Evolutionary conservation across 2,888 invertebrate genomes (phyloP).

Genomic region (Cephalotes varians): DNA sequence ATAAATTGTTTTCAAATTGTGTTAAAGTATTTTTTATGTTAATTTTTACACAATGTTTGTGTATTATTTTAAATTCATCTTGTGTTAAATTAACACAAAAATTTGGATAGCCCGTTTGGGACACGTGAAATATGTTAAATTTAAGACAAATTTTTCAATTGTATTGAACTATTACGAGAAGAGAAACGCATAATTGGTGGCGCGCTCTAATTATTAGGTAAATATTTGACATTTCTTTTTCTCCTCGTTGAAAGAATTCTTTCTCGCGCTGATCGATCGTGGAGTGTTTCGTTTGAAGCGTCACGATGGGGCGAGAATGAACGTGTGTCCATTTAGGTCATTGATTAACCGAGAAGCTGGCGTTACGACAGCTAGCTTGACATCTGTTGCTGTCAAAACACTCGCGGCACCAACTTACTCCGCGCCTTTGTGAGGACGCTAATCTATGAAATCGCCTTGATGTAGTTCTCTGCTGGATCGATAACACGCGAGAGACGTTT

Average conservation of each 20-base stretch:
- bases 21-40: no score
- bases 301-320: not conserved
- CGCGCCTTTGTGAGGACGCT: conserved; percentile 38
- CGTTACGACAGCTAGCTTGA: conserved; percentile 26
- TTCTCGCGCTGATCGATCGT: not conserved
- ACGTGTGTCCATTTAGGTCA: conserved; percentile 35
- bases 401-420: conserved; percentile 23
- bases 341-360: conserved; percentile 38
- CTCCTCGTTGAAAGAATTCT: not conserved
- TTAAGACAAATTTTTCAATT: no score
- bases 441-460: conserved; percentile 45
- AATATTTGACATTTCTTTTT: conserved; percentile 13
- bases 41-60: no score
- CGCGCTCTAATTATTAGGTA: conserved; percentile 43
- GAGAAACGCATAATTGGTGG: no score
- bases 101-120: no score
- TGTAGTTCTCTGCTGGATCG: conserved; percentile 16
- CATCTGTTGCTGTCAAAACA: conserved; percentile 55
- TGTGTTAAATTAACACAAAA: no score
- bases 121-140: no score
- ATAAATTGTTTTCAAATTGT: no score
- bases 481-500: conserved; percentile 35
- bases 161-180: no score
- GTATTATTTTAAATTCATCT: no score
- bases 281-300: not conserved